Percentiles rank a stretch among this genome's conserved stretches.
Evolutionary conservation across 2,888 invertebrate species (phyloP).

Genomic region (Agrenia bidenticulata): DNA sequence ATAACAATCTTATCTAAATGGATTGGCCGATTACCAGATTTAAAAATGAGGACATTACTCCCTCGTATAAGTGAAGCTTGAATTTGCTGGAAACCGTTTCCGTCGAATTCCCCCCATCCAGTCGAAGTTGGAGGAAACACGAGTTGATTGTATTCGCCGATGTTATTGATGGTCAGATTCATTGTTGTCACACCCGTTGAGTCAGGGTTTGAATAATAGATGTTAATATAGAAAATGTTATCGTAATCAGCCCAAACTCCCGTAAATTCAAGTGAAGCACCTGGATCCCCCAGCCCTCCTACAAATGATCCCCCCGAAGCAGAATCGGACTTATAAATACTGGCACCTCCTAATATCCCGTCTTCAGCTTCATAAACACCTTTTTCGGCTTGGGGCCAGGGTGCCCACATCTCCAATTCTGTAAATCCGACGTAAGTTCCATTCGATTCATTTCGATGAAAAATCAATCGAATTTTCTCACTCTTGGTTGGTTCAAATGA

Average conservation of each 20-base stretch:
- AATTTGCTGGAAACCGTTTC: conserved; percentile 21
- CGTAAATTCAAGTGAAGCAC: conserved; percentile 43
- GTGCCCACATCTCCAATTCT: conserved; percentile 50
- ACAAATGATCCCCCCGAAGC: conserved; percentile 47
- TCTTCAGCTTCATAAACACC: conserved; percentile 48
- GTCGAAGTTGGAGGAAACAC: conserved; percentile 31
- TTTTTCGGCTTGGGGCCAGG: conserved; percentile 43
- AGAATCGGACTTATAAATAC: conserved; percentile 23
- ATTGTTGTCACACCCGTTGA: conserved; percentile 24
- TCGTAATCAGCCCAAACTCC: conserved; percentile 47
- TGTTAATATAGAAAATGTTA: conserved; percentile 33
- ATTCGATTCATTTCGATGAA: conserved; percentile 35
- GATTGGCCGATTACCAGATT: conserved; percentile 24
- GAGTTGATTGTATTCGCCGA: conserved; percentile 7
- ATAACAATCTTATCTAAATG: conserved; percentile 39
- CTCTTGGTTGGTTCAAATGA: conserved; percentile 39
- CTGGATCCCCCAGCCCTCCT: conserved; percentile 25
- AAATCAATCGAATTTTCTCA: conserved; percentile 38
- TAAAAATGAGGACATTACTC: conserved; percentile 44
- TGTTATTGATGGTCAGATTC: conserved; percentile 34
- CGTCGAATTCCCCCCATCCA: conserved; percentile 37
- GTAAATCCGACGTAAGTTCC: conserved; percentile 46
- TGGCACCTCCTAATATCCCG: conserved; percentile 31
- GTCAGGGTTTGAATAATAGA: conserved; percentile 41
- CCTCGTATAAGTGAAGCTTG: conserved; percentile 37